phyloP scores from a whole-genome alignment of 2,113 vertebrate species.

The Varanus komodoensis region DNA sequence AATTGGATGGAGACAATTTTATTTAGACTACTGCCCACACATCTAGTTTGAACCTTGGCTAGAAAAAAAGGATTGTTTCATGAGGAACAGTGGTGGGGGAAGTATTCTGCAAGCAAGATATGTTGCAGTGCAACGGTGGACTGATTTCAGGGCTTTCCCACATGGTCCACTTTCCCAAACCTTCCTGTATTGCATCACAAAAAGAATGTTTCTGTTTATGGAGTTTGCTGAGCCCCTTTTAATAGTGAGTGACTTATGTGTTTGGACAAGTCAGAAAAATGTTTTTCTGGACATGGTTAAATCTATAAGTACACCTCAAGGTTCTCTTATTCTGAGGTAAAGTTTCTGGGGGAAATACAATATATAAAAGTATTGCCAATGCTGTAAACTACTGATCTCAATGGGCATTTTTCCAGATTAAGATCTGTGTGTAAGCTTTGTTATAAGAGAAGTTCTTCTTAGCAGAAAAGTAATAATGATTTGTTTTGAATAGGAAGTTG shows the following conservation, averaged over 20 bases:
- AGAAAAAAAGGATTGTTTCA: neutral
- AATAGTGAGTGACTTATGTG: neutral
- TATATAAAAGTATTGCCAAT: neutral
- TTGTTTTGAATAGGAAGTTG: constrained; percentile 87
- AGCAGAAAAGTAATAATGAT: constrained; percentile 20
- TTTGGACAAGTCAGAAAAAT: neutral
- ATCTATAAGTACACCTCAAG: neutral
- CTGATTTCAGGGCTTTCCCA: neutral
- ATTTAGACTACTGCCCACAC: neutral
- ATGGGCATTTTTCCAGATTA: neutral
- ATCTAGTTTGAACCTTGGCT: neutral
- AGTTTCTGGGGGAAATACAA: neutral
- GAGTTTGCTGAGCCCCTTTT: neutral
- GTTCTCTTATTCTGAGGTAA: neutral
- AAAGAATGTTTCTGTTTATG: neutral
- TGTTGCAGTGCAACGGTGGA: neutral
- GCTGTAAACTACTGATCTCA: neutral
- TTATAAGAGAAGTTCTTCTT: neutral
- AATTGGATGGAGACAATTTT: neutral
- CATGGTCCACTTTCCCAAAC: neutral
- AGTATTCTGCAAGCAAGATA: neutral
- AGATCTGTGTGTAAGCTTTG: neutral
- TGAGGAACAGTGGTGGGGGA: neutral
- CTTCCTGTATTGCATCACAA: neutral
- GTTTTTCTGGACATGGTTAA: neutral